Evolutionary conservation across 1,140 invertebrate species (phyloP), one percentile per base, ranked within the genome.

Genomic region (Samia ricini): DNA sequence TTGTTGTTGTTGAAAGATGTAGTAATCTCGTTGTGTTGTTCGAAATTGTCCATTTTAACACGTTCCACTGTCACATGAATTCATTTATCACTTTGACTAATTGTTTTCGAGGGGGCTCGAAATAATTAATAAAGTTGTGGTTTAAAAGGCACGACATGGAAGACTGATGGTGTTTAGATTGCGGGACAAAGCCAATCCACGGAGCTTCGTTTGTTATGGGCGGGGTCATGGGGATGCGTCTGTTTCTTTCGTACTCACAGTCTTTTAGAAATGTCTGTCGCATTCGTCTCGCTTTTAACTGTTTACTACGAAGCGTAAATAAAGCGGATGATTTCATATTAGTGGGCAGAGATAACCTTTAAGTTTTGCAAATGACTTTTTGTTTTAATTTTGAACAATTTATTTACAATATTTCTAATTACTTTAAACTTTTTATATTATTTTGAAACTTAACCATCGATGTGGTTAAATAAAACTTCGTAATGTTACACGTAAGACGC

Each of bases 321-420:
- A 85, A 76, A 81, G 62, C 69, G 74, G 68, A 80, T 89, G 84
- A 89, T 82, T 86, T 88, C 84, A 89, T 86, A 72, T 70, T 68
- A 68, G 70, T 72, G 71, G 74, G 69, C 66, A 72, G 72, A 66
- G 42, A 33, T 72, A 63, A 64, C 64, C 72, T 69, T 62, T 74
- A 71, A 63, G 62, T 70, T 65, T 61, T 48, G 58, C 67, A 76
- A 77, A 81, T 78, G 72, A 76, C 64, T 77, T 60, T 70, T 58
- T 71, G 69, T 72, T 65, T 58, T 56, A 55, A 51, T 55, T 66
- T 55, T 15, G 33, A 42, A 42, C 15, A 42, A 42, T 3, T 42
- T 42, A 15, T 42, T 12, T 42, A n/a, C n/a, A n/a, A n/a, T n/a
- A n/a, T n/a, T n/a, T n/a, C n/a, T n/a, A n/a, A n/a, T n/a, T n/a